These are phyloP conservation scores for Synanthedon tipuliformis DNA, from an alignment of 2,888 invertebrate genomes.

Conservation along the genomic window DNA sequence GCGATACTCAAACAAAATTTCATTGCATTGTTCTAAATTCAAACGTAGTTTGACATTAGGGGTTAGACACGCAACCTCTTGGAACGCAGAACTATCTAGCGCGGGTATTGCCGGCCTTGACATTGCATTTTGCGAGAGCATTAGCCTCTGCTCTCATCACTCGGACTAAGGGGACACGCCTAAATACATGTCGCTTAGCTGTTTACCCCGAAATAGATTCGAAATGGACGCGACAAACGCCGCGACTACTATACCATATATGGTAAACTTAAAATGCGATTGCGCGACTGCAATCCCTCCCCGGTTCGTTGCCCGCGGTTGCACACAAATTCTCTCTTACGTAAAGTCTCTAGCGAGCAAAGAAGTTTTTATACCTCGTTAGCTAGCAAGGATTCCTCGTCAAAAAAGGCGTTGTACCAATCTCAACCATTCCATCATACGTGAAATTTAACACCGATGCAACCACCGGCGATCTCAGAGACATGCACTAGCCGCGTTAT, in stretches of 20 bases:
- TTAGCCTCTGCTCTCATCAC: conserved; percentile 23
- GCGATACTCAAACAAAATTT: too few species aligned
- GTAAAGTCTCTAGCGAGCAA: neutral
- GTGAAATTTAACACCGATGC: conserved; percentile 65
- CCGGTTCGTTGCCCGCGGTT: conserved; percentile 57
- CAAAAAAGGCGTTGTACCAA: conserved; percentile 60
- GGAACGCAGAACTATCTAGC: neutral
- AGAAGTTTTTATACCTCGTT: neutral
- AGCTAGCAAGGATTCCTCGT: conserved; percentile 14
- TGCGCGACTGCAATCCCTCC: conserved; percentile 57
- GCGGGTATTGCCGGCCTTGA: conserved; percentile 33
- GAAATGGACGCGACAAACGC: conserved; percentile 39
- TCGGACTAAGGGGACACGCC: conserved; percentile 15
- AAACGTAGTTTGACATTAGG: neutral
- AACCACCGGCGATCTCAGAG: conserved; percentile 13
- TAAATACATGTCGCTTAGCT: conserved; percentile 16
- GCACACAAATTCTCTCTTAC: conserved; percentile 27
- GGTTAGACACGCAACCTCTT: neutral
- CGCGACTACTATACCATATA: conserved; percentile 57
- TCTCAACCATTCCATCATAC: conserved; percentile 50
- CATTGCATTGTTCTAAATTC: neutral
- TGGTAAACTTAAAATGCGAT: conserved; percentile 59
- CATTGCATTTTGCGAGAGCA: conserved; percentile 30
- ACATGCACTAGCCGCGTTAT: conserved; percentile 17
- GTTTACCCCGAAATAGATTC: conserved; percentile 17